These are phyloP conservation scores for Drosophila nigromelanica DNA, from an alignment of 1,140 invertebrate genomes.

Conservation along the genomic window DNA sequence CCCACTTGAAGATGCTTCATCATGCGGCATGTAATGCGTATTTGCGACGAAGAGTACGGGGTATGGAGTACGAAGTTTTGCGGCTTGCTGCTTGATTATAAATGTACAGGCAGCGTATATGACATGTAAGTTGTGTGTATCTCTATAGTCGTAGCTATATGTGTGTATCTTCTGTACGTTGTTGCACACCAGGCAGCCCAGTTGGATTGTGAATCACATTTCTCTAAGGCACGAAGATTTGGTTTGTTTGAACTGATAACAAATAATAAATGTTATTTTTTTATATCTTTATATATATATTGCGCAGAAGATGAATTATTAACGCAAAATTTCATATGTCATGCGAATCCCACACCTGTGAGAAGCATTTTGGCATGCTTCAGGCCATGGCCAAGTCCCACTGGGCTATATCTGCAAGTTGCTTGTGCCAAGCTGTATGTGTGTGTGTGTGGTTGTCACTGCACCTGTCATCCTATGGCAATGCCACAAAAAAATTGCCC, in stretches of 20 bases:
- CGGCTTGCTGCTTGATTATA: conserved; percentile 75
- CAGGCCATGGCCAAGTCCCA: conserved; percentile 11
- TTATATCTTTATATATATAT: too few species aligned
- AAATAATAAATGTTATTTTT: conserved; percentile 1
- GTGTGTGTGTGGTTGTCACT: conserved; percentile 72
- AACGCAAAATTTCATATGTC: conserved; percentile 9
- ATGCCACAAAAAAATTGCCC: conserved; percentile 49
- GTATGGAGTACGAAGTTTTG: conserved; percentile 24
- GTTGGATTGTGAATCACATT: conserved; percentile 18
- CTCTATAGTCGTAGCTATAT: conserved; percentile 26
- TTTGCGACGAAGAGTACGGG: conserved; percentile 22
- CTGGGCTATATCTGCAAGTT: conserved; percentile 22
- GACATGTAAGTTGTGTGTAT: conserved; percentile 69
- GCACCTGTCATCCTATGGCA: conserved; percentile 76
- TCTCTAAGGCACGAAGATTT: neutral
- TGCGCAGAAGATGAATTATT: neutral
- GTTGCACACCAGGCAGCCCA: conserved; percentile 8
- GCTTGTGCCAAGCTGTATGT: conserved; percentile 21
- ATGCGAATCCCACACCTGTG: neutral
- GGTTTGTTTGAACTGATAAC: conserved; percentile 7
- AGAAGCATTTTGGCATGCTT: conserved; percentile 10
- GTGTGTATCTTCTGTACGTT: conserved; percentile 25
- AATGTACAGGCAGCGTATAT: conserved; percentile 72
- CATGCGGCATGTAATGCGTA: conserved; percentile 60
- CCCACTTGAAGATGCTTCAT: conserved; percentile 74